Evolutionary conservation across 2,113 vertebrate genomes (phyloP).

Genomic region (Indicator maculatus): DNA sequence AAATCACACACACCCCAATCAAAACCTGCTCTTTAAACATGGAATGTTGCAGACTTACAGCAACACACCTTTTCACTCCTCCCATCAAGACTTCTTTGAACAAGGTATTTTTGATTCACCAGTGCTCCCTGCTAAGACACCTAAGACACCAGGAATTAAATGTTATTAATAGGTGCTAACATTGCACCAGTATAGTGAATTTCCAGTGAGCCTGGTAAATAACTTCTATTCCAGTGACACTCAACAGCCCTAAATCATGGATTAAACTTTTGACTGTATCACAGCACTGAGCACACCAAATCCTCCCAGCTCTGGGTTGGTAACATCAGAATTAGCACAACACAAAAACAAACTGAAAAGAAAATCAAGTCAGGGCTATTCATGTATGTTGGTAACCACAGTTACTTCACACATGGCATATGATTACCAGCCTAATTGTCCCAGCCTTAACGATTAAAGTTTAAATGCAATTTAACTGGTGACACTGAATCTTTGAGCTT

Average conservation of each 20-base stretch:
- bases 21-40: not conserved
- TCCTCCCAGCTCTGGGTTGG: not conserved
- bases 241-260: not conserved
- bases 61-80: not conserved
- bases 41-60: not conserved
- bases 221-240: constrained; percentile 15
- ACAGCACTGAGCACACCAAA: not conserved
- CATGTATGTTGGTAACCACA: not conserved
- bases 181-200: not conserved
- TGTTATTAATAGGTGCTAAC: not conserved
- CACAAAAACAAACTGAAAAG: not conserved
- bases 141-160: not conserved
- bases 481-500: not conserved
- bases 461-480: not conserved
- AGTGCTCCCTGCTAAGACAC: accelerated
- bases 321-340: not conserved
- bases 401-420: not conserved
- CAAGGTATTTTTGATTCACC: not conserved
- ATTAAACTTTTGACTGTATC: constrained; percentile 44
- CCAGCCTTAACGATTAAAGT: not conserved
- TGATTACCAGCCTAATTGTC: not conserved
- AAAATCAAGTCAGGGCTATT: not conserved
- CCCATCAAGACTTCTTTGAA: not conserved
- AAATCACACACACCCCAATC: not conserved
- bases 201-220: not conserved